phyloP scores from a whole-genome alignment of 2,113 vertebrate genomes.

The Eptatretus burgeri region DNA sequence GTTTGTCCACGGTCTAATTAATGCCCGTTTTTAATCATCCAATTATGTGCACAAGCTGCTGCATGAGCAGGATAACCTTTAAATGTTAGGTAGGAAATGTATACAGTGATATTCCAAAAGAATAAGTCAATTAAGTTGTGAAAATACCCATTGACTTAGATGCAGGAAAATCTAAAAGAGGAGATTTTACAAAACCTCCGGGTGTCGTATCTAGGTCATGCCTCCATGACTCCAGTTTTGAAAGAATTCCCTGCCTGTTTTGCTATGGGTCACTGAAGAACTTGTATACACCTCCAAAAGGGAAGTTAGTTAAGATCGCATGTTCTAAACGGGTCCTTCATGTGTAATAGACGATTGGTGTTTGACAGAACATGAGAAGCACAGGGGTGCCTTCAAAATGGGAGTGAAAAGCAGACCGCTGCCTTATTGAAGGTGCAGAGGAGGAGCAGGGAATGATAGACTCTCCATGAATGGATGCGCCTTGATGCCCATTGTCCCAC shows the following conservation, averaged over 20 bases:
- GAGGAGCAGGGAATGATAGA: slow-evolving; percentile 1
- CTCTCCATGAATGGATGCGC: slow-evolving; percentile 1
- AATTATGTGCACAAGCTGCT: too few relatives aligned
- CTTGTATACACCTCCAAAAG: not conserved
- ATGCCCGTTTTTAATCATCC: too few relatives aligned
- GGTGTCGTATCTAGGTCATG: too few relatives aligned
- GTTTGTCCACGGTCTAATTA: too few relatives aligned
- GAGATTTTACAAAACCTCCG: too few relatives aligned
- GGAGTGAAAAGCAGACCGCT: not conserved
- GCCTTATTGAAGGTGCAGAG: not conserved
- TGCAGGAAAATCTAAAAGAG: too few relatives aligned
- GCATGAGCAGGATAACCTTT: too few relatives aligned
- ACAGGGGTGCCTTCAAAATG: not conserved
- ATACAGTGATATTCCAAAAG: too few relatives aligned
- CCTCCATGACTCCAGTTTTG: too few relatives aligned
- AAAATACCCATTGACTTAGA: too few relatives aligned
- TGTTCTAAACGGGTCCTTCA: not conserved
- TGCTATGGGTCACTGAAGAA: not conserved
- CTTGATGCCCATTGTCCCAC: not conserved
- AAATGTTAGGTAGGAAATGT: too few relatives aligned
- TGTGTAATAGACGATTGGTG: not conserved
- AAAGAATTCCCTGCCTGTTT: not conserved
- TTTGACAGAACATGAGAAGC: not conserved
- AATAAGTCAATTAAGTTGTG: too few relatives aligned
- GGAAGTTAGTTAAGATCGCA: not conserved